Base-by-base conservation (phyloP, 1,140 invertebrate species). In the Zaprionus ghesquierei region DNA sequence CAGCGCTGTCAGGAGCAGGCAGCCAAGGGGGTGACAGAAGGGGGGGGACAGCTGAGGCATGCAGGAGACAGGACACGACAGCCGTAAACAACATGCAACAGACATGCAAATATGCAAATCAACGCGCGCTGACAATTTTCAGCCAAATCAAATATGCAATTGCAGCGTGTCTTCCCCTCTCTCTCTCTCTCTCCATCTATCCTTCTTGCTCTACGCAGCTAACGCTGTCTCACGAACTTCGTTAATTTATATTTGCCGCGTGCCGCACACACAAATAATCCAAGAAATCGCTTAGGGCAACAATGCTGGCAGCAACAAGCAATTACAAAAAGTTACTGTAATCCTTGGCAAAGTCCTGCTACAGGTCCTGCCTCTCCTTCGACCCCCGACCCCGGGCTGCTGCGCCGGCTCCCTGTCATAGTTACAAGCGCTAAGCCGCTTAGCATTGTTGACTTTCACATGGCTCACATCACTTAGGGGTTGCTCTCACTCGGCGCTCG, bases 101-200 rank as follows among this genome's bases (percentile, higher is more conserved):
- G 77, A 84, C 82, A 87, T 87, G 84, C 84, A 80, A 87, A 89
- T 89, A 89, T 89, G 84, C 84, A 89, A 89, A 89, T 89, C 73
- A 69, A 80, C 62, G 60, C 18, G 18, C 69, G 69, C 55, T 84
- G 84, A 87, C 82, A 89, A 87, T 86, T 86, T 89, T 76, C 84
- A 87, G 68, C 64, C 71, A 79, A 87, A 79, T 87, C 82, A 87
- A 82, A 87, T 87, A 76, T 82, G 62, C 80, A 79, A 79, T 72
- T 84, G 58, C 51, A 35, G 41, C 22, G 63, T 56, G 51, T 23
- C n/a, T 29, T 4, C 1, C 31, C 10, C 15, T 18, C 27, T 29
- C 13, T 46, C 15, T 13, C 25, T 20, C 54, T 3, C 33, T 64
- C 58, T 65, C 20, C 29, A 31, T 29, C 41, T 64, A 59, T 74